Evolutionary conservation across 2,888 invertebrate species (phyloP).

Genomic region (Dicroscelio sp.): DNA sequence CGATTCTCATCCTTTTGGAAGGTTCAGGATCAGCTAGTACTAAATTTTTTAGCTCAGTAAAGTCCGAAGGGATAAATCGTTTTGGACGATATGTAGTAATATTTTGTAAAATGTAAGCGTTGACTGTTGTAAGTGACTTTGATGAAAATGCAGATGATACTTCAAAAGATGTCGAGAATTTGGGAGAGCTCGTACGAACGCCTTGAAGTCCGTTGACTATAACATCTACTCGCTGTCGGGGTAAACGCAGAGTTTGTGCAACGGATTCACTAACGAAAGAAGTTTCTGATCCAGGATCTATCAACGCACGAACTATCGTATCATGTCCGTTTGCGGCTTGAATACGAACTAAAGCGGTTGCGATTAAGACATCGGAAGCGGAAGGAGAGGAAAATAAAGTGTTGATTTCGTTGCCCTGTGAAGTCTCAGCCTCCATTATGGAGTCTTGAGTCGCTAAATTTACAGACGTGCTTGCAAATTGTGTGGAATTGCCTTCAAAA

Average conservation of each 20-base stretch:
- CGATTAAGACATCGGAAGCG: too few species aligned
- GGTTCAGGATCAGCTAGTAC: not conserved
- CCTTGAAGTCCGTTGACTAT: not conserved
- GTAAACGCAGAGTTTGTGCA: slow-evolving; percentile 61
- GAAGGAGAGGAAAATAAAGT: too few species aligned
- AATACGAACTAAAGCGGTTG: too few species aligned
- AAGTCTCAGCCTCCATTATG: too few species aligned
- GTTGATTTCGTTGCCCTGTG: too few species aligned
- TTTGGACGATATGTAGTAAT: not conserved
- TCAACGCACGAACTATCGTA: too few species aligned
- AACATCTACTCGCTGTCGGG: not conserved
- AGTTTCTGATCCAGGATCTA: not conserved
- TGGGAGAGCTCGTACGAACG: too few species aligned
- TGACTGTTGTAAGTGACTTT: not conserved
- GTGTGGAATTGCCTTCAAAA: too few species aligned
- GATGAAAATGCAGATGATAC: not conserved
- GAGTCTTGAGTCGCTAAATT: too few species aligned
- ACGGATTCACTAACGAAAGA: slow-evolving; percentile 75
- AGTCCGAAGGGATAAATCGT: not conserved
- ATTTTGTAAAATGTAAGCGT: not conserved
- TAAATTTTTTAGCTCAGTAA: not conserved
- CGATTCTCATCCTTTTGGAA: not conserved
- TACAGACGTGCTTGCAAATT: too few species aligned
- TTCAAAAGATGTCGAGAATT: not conserved
- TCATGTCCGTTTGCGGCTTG: too few species aligned